phyloP scores from a whole-genome alignment of 2,888 invertebrate genomes.

The Latrodectus hesperus region DNA sequence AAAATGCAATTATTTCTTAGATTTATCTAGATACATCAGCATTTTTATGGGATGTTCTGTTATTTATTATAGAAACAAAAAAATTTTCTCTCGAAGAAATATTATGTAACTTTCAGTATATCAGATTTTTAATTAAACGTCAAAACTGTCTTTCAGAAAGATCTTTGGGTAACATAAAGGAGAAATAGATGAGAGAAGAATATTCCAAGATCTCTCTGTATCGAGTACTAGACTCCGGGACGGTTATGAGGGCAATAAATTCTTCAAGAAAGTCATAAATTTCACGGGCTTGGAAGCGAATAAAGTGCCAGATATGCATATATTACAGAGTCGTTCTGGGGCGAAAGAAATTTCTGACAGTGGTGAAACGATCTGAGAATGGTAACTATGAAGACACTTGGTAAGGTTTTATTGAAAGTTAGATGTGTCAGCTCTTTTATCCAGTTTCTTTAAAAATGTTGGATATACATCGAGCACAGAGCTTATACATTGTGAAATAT shows the following conservation, averaged over 20 bases:
- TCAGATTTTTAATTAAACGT: constrained; percentile 45
- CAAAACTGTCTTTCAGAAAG: constrained; percentile 11
- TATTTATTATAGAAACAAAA: no score
- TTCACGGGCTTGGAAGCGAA: constrained; percentile 23
- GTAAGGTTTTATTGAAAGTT: no score
- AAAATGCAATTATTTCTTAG: no score
- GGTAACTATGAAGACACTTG: not conserved
- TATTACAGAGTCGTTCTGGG: constrained; percentile 13
- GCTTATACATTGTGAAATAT: no score
- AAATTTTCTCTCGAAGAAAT: no score
- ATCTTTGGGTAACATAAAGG: constrained; percentile 3
- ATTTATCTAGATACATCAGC: no score
- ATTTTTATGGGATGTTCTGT: no score
- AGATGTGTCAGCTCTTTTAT: no score
- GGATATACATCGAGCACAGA: no score
- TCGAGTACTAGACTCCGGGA: constrained; percentile 10
- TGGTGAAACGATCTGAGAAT: not conserved
- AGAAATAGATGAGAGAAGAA: constrained; percentile 20
- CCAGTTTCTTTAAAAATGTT: no score
- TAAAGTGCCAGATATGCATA: constrained; percentile 18
- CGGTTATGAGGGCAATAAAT: constrained; percentile 46
- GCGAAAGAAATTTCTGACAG: constrained; percentile 2
- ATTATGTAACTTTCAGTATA: not conserved
- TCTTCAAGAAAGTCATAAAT: constrained; percentile 26
- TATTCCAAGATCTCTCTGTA: constrained; percentile 22